A percentile compares a stretch with the other conserved stretches of the same genome.
These are phyloP conservation scores for Abrostola triplasia DNA, from an alignment of 2,888 invertebrate genomes.

Conservation along the genomic window DNA sequence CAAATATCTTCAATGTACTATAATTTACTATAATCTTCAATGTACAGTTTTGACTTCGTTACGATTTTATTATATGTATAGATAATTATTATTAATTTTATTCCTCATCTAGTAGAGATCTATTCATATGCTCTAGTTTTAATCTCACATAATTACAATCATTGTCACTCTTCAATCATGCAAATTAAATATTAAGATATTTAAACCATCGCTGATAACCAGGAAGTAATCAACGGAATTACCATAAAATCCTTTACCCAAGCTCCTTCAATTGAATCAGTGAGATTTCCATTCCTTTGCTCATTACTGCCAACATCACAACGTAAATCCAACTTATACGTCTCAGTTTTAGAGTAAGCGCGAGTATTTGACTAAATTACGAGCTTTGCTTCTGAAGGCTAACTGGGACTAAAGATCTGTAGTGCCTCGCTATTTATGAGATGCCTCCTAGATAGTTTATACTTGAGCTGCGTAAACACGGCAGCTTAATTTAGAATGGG, in stretches of 20 bases:
- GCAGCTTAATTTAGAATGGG: constrained; percentile 43
- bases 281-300: constrained; percentile 25
- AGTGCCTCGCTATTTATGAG: constrained; percentile 47
- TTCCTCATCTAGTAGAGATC: too few species aligned
- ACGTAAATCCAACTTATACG: constrained; percentile 37
- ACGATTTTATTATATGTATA: too few species aligned
- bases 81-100: too few species aligned
- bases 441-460: constrained; percentile 52
- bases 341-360: constrained; percentile 31
- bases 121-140: too few species aligned
- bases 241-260: constrained; percentile 31
- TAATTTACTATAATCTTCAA: too few species aligned
- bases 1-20: too few species aligned
- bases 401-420: constrained; percentile 51
- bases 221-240: constrained; percentile 44
- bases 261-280: constrained; percentile 40
- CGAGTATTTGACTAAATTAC: constrained; percentile 61
- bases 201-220: constrained; percentile 34
- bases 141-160: too few species aligned
- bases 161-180: background rate
- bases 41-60: too few species aligned
- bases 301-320: constrained; percentile 38
- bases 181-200: constrained; percentile 41
- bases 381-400: constrained; percentile 44
- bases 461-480: constrained; percentile 44